Evolutionary conservation across 2,888 invertebrate genomes (phyloP).

Genomic region (Sesia apiformis): DNA sequence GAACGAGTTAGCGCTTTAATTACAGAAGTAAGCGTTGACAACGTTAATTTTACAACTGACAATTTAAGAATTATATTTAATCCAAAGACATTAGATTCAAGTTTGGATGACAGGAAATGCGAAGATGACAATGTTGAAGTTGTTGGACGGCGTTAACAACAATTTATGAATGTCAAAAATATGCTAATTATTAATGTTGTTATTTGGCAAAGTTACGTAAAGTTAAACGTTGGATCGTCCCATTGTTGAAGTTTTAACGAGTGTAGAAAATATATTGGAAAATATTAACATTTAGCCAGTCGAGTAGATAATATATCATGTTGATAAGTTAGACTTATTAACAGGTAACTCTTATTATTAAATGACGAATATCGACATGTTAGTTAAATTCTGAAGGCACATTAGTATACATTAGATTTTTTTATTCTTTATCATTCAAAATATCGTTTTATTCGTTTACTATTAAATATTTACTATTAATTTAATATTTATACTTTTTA

Average conservation of each 20-base stretch:
- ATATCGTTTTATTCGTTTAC: no score
- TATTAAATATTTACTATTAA: no score
- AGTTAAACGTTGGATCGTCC: constrained; percentile 18
- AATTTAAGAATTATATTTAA: constrained; percentile 9
- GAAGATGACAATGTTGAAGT: constrained; percentile 6
- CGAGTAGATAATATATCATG: background rate
- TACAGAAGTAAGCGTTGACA: constrained; percentile 28
- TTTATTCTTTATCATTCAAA: no score
- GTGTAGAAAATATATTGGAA: constrained; percentile 24
- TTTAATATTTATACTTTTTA: no score
- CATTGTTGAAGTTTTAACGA: constrained; percentile 18
- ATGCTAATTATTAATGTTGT: constrained; percentile 22
- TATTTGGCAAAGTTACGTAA: constrained; percentile 38
- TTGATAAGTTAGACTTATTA: background rate
- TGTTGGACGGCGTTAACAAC: constrained; percentile 17
- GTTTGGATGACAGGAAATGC: constrained; percentile 9
- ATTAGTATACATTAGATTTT: no score
- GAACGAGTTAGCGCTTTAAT: constrained; percentile 44
- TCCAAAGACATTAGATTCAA: constrained; percentile 14
- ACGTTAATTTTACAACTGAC: constrained; percentile 14
- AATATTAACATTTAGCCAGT: constrained; percentile 24
- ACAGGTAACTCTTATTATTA: no score
- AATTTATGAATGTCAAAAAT: constrained; percentile 22
- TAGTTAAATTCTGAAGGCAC: no score
- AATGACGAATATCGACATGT: no score